Evolutionary conservation across 2,797 vertebrate genomes (phyloP), one percentile per base, ranked within the genome.

Genomic region (Helarctos malayanus): DNA sequence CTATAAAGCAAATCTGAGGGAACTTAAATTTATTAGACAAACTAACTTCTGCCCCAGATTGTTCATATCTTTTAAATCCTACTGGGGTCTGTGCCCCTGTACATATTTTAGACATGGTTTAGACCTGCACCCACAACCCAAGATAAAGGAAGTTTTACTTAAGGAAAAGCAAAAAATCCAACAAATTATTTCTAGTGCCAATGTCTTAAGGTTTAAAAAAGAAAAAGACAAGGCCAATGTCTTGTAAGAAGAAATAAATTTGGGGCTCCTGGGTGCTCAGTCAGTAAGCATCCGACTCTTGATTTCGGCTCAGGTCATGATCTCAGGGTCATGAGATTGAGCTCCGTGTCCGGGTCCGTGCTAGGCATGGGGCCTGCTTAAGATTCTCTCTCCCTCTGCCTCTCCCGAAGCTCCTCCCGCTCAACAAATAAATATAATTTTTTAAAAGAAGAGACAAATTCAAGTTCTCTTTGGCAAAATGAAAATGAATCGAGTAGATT

Each of bases 391-490:
- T 35, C n/a, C 4, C n/a, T 68, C 65, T 68, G 18, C 18, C 65
- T 7, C n/a, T 68, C 65, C 18, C n/a, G 9, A 19, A 21, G 11
- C n/a, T n/a, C 4, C 19, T 68, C 16, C 65, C n/a, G 19, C 9
- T 68, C 65, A n/a, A 68, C 10, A 68, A 68, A 68, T 68, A 68
- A 21, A 68, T 21, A 68, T 35, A 35, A 63, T 35, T 10, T 68
- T 68, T 68, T 68, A 68, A 10, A 68, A 68, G 45, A 84, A 90
- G 45, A 96, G 12, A 89, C 49, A 86, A 85, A 80, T 38, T 95
- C n/a, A 89, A 78, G 19, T 78, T 95, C 47, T 80, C 59, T 68
- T 88, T 49, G 38, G 35, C 59, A 97, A 97, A 96, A 92, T 49
- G 12, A 65, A 94, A 87, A 89, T 23, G 7, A 81, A 69, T 86